Evolutionary conservation across 2,888 invertebrate genomes (phyloP).

Genomic region (Cheilosia vulpina): DNA sequence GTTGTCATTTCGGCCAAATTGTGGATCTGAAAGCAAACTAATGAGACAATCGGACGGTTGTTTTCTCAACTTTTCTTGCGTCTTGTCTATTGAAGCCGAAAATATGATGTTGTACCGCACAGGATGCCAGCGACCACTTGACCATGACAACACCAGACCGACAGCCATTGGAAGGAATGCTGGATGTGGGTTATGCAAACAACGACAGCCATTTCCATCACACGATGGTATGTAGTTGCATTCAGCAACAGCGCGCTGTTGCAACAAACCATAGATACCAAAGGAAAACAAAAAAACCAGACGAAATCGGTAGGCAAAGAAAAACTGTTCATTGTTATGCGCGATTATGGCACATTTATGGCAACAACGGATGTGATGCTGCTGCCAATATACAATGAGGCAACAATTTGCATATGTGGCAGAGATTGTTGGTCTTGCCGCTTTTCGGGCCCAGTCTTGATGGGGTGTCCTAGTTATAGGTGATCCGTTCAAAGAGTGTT

Average conservation of each 20-base stretch:
- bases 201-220: constrained; percentile 20
- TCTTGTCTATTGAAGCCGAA: constrained; percentile 63
- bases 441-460: constrained; percentile 27
- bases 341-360: constrained; percentile 69
- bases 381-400: constrained; percentile 42
- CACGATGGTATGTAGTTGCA: background rate
- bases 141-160: constrained; percentile 49
- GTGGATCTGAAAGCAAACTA: constrained; percentile 31
- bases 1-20: constrained; percentile 31
- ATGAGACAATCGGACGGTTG: constrained; percentile 39
- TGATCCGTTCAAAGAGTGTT: constrained; percentile 8
- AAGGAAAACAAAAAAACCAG: background rate
- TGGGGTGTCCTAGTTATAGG: constrained; percentile 43
- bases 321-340: constrained; percentile 60
- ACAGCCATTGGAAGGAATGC: constrained; percentile 42
- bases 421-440: constrained; percentile 10
- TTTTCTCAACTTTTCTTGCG: constrained; percentile 35
- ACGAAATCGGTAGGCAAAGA: background rate
- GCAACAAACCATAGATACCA: constrained; percentile 12
- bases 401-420: constrained; percentile 48
- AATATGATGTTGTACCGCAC: constrained; percentile 19
- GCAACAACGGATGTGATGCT: constrained; percentile 62
- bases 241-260: constrained; percentile 15
- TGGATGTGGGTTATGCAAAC: constrained; percentile 64
- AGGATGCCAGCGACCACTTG: constrained; percentile 46